Evolutionary conservation across 1,140 invertebrate species (phyloP).

Genomic region (Anastatus disparis): DNA sequence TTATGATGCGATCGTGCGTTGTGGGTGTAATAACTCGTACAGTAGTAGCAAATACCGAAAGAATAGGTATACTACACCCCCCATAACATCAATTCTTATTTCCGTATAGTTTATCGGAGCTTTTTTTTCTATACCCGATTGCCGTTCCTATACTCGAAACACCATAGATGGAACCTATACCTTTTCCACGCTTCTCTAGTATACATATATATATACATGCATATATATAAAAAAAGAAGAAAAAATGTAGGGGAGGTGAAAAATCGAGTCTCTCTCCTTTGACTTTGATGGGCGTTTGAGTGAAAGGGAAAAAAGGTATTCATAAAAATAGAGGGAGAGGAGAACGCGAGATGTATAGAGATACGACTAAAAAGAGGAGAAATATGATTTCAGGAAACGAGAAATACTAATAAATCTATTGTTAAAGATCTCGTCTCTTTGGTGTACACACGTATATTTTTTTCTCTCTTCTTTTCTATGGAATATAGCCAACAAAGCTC

Average conservation of each 20-base stretch:
- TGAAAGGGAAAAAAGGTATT: neutral
- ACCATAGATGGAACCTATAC: too few species aligned
- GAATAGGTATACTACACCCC: too few species aligned
- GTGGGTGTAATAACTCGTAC: too few species aligned
- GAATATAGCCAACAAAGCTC: neutral
- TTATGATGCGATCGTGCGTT: neutral
- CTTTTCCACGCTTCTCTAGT: too few species aligned
- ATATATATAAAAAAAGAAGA: too few species aligned
- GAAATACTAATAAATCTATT: constrained; percentile 27
- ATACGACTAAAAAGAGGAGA: neutral
- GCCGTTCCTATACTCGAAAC: too few species aligned
- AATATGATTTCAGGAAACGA: constrained; percentile 30
- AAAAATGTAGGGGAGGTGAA: neutral
- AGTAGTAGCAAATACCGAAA: too few species aligned
- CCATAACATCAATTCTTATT: too few species aligned
- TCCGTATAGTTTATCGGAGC: too few species aligned
- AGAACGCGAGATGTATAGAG: neutral
- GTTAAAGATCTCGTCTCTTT: constrained; percentile 25
- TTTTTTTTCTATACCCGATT: too few species aligned
- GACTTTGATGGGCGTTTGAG: constrained; percentile 12
- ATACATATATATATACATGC: too few species aligned
- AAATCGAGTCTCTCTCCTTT: too few species aligned
- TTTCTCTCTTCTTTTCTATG: neutral
- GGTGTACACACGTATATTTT: neutral
- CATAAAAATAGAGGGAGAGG: neutral